Evolutionary conservation across 2,888 invertebrate species (phyloP), one percentile per base, ranked within the genome.

Genomic region (Troilus luridus): DNA sequence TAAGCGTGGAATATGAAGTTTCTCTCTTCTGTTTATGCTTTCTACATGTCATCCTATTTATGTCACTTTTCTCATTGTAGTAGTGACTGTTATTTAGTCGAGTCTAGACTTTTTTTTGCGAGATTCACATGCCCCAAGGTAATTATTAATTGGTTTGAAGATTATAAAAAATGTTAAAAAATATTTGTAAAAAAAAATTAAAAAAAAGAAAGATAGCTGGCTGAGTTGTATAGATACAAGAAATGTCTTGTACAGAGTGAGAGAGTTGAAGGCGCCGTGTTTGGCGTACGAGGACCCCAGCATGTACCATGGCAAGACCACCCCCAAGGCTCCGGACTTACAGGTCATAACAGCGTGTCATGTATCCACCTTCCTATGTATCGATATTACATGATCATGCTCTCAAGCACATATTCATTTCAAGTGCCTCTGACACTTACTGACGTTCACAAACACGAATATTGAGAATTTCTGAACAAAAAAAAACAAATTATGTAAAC

Each of bases 241-340:
- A 81, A 72, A 72, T 81, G 81, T 81, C 77, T 90, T 59, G 81
- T 90, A 64, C 64, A 88, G 89, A 64, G 88, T 85, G 58, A 90
- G 88, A 92, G 92, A 91, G 92, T 91, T 41, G 88, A 27, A 27
- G 91, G 91, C 88, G 90, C 81, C 90, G 90, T 77, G 91, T 90
- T 91, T 89, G 91, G 90, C 92, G 92, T 91, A 92, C 92, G 92
- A 92, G 91, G 91, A 91, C 91, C 93, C 72, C 93, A 93, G 93
- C 93, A 96, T 96, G 96, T 95, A 95, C 95, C 95, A 96, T 96
- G 96, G 96, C 96, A 95, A 95, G 95, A 94, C 95, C 95, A 93
- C 95, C 95, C 94, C 96, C 96, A 94, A 95, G 96, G 95, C 96
- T 97, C 95, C 96, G 97, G 94, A 97, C 97, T 95, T 97, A 97